These are phyloP conservation scores for Aphelenchoides bicaudatus DNA, from an alignment of 2,888 invertebrate genomes.

Conservation along the genomic window DNA sequence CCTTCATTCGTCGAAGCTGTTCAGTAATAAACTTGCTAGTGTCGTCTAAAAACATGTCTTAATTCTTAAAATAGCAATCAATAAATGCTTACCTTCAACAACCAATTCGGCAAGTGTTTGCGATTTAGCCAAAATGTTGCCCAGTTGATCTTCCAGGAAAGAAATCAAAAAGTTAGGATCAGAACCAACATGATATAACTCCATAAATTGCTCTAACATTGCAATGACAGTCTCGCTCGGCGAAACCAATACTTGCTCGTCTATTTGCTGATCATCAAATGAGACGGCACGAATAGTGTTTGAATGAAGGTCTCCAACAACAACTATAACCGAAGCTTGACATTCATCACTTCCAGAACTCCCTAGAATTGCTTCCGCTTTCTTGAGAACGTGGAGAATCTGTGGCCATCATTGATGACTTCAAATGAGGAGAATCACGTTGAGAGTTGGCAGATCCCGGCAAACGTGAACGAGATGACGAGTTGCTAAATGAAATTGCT, in stretches of 20 bases:
- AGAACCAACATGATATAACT: constrained; percentile 32
- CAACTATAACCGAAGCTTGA: constrained; percentile 9
- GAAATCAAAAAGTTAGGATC: constrained; percentile 43
- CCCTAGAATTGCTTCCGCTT: not conserved
- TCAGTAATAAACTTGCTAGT: constrained; percentile 8
- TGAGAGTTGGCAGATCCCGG: not conserved
- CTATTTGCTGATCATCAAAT: constrained; percentile 63
- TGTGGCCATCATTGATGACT: not conserved
- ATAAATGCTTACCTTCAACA: no score
- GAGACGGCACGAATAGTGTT: not conserved
- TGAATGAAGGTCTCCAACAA: constrained; percentile 13
- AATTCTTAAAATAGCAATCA: no score
- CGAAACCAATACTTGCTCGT: constrained; percentile 34
- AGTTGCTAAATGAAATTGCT: no score
- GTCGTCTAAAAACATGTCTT: constrained; percentile 1
- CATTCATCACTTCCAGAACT: not conserved
- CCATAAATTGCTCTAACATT: constrained; percentile 53
- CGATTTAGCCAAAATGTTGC: constrained; percentile 46
- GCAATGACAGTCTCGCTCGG: constrained; percentile 49
- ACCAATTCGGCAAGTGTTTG: constrained; percentile 44
- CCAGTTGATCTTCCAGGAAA: constrained; percentile 58
- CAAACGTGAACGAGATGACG: not conserved
- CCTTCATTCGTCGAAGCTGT: not conserved
- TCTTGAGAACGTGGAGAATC: constrained; percentile 11
- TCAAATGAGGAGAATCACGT: not conserved